Percentiles rank a stretch among this genome's conserved stretches.
Conservation (phyloP, 2,888 invertebrate genomes). For the Cotesia congregata region DNA sequence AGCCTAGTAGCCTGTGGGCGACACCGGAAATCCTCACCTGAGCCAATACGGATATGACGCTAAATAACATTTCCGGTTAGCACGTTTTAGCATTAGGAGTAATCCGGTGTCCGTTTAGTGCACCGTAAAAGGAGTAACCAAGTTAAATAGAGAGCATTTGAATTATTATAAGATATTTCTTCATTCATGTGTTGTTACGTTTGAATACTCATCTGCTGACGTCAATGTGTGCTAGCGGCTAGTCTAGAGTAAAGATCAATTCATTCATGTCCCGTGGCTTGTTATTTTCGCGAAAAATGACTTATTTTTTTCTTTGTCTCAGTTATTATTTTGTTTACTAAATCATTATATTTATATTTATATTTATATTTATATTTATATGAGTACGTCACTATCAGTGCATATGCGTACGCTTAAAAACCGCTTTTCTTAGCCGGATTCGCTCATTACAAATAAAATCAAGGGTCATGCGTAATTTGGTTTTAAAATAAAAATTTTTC, state of each 20-base stretch:
- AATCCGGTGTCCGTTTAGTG: constrained; percentile 8
- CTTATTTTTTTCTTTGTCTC: background rate
- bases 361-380: background rate
- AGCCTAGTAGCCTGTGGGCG: constrained; percentile 32
- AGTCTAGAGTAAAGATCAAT: background rate
- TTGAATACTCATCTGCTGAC: background rate
- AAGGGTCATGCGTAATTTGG: background rate
- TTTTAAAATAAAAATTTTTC: too few species aligned
- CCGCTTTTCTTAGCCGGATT: background rate
- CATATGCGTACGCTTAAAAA: background rate
- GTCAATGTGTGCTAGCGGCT: background rate
- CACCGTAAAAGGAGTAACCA: constrained; percentile 20
- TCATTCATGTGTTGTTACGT: background rate
- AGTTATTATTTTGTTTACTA: background rate
- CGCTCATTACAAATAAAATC: background rate
- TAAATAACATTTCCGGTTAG: background rate
- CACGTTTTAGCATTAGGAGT: background rate
- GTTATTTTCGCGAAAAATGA: background rate
- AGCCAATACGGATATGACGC: constrained; percentile 38
- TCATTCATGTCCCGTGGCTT: background rate
- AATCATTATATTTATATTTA: background rate
- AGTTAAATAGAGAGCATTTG: background rate
- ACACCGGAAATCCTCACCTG: constrained; percentile 49
- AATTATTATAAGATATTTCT: constrained; percentile 9
- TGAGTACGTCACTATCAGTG: background rate